Conservation (phyloP, 2,888 invertebrate species). For the Siphonodentalium dalli region DNA sequence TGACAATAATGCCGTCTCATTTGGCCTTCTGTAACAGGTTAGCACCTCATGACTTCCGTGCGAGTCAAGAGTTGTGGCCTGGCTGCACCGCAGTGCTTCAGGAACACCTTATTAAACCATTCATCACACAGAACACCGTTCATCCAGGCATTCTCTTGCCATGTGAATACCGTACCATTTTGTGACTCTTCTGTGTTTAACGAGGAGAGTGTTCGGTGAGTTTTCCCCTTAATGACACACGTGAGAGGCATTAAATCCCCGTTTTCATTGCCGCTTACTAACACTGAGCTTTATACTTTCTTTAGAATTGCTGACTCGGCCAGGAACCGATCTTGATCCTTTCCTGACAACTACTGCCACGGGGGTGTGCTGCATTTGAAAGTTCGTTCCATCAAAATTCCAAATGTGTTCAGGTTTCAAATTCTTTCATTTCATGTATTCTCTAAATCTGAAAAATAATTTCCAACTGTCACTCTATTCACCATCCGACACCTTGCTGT, state of each 20-base stretch:
- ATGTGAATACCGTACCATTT: not conserved
- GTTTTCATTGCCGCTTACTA: not conserved
- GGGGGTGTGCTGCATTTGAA: slow-evolving; percentile 6
- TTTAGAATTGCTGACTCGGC: not conserved
- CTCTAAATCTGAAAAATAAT: slow-evolving; percentile 6
- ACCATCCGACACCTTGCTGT: slow-evolving; percentile 1
- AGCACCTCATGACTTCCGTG: slow-evolving; percentile 8
- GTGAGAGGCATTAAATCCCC: not conserved
- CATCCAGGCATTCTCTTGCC: slow-evolving; percentile 21
- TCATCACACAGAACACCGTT: not conserved
- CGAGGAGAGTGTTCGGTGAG: not conserved
- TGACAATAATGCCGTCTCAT: no score
- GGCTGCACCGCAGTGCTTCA: not conserved
- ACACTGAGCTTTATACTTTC: not conserved
- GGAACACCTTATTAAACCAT: slow-evolving; percentile 12
- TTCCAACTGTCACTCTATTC: slow-evolving; percentile 1
- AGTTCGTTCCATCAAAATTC: slow-evolving; percentile 8
- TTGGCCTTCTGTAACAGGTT: slow-evolving; percentile 5
- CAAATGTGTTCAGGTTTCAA: slow-evolving; percentile 2
- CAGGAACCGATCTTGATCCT: not conserved
- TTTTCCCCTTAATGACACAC: slow-evolving; percentile 9
- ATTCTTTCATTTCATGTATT: not conserved
- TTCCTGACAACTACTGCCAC: slow-evolving; percentile 1
- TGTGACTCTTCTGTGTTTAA: slow-evolving; percentile 1
- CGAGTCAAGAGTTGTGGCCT: slow-evolving; percentile 12